Evolutionary conservation across 1,140 invertebrate genomes (phyloP).

Genomic region (Sinonovacula constricta): DNA sequence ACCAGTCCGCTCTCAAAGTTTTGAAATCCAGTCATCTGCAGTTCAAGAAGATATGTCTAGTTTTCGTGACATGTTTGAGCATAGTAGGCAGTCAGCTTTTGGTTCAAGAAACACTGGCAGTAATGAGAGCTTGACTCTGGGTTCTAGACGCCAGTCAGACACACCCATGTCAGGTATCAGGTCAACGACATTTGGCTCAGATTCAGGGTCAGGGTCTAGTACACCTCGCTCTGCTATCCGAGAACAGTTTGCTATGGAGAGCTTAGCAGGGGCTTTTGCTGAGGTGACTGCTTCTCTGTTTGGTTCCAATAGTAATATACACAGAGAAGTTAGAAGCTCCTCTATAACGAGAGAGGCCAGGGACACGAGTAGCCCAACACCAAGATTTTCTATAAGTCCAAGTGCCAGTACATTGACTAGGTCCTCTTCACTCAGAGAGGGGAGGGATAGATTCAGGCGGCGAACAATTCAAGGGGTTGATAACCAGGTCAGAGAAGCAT

Average conservation of each 20-base stretch:
- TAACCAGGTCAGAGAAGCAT: conserved; percentile 12
- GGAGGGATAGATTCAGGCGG: conserved; percentile 20
- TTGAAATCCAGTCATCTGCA: conserved; percentile 7
- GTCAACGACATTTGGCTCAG: neutral
- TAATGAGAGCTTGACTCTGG: conserved; percentile 24
- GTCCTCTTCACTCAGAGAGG: conserved; percentile 20
- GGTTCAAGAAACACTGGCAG: conserved; percentile 12
- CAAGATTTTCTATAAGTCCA: conserved; percentile 19
- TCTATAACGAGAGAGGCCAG: neutral
- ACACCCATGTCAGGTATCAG: neutral
- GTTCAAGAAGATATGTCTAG: conserved; percentile 7
- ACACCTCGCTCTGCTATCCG: neutral
- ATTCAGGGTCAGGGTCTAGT: conserved; percentile 29
- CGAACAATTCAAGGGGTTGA: conserved; percentile 47
- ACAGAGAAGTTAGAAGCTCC: neutral
- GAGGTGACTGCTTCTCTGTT: conserved; percentile 2
- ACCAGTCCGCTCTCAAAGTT: conserved; percentile 38
- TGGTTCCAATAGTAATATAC: conserved; percentile 1
- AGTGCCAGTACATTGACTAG: neutral
- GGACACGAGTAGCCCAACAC: conserved; percentile 7
- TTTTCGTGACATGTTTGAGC: conserved; percentile 38
- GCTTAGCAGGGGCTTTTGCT: conserved; percentile 33
- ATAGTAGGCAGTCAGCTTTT: conserved; percentile 34
- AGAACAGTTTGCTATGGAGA: neutral
- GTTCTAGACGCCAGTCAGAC: neutral